Base-by-base conservation (phyloP, 2,797 vertebrate species). In the Peromyscus melanophrys region DNA sequence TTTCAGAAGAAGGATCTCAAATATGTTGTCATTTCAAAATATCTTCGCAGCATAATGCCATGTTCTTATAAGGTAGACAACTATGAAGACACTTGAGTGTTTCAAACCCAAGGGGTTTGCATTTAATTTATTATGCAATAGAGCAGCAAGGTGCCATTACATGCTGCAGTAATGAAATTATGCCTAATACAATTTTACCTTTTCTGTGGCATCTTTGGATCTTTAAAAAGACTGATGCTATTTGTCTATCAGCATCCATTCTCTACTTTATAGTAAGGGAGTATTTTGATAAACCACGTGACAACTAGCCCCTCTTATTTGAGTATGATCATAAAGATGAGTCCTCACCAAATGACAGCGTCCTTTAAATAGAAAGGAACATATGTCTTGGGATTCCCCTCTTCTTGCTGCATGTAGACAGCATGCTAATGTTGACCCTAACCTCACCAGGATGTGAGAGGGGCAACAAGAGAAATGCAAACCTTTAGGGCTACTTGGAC, bases 161-260 rank as follows among this genome's bases (percentile, higher is more conserved):
- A 87, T 82, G 21, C 16, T 78, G 4, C 75, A 89, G 52, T 71
- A 69, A 76, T 63, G 67, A 94, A 90, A 87, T 87, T 81, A 67
- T 76, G 34, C 10, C 69, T 83, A 95, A 90, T 59, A 14, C 21
- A 89, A 69, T 90, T 95, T 95, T 14, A 90, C 34, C 49, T 43
- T 86, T 92, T 95, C 77, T 93, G 40, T 95, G 31, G 37, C 25
- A 77, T 31, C 3, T 34, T 95, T 59, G 16, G 27, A n/a, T 55
- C 65, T 95, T 92, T 92, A 89, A 95, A 59, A 3, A 59, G 37
- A 65, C 27, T 7, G 7, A 19, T 55, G 63, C 27, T 76, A 31
- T 77, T 81, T 71, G 40, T 43, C 67, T 4, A 63, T 61, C 13
- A 80, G 12, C 52, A 81, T 25, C 13, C 21, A 52, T 75, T 73